phyloP scores from a whole-genome alignment of 2,113 vertebrate genomes.

The Mastomys natalensis region DNA sequence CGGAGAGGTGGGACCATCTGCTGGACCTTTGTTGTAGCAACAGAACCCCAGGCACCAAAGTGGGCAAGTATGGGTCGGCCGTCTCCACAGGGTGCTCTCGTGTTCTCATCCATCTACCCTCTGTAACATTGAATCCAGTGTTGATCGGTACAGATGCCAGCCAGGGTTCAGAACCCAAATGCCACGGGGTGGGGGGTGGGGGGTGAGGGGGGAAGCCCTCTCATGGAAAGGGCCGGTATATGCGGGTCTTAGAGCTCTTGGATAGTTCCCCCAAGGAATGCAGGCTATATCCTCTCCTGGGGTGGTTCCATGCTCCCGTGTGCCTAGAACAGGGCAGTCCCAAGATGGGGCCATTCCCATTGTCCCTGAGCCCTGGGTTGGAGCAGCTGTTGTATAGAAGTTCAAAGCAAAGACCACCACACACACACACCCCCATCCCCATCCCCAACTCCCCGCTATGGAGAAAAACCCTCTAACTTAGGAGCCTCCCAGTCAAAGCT shows the following conservation, averaged over 20 bases:
- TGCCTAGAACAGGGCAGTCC: background rate
- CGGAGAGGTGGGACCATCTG: rapidly evolving
- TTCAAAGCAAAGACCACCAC: background rate
- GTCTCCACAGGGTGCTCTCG: background rate
- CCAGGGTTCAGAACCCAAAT: background rate
- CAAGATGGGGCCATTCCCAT: background rate
- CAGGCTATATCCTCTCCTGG: background rate
- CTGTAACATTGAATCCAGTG: background rate
- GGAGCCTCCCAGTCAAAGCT: background rate
- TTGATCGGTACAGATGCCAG: background rate
- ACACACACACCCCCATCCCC: background rate
- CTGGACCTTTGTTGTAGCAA: background rate
- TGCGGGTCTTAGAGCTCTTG: background rate
- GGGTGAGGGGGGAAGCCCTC: background rate
- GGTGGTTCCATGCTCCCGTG: background rate
- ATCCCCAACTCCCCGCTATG: too few relatives aligned
- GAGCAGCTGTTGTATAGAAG: background rate
- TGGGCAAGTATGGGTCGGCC: too few relatives aligned
- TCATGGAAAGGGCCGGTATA: rapidly evolving
- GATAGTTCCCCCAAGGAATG: background rate
- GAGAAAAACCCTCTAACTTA: background rate
- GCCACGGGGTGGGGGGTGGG: too few relatives aligned
- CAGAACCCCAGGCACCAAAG: background rate
- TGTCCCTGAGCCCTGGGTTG: background rate
- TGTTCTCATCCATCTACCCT: background rate